Evolutionary conservation across 1,140 invertebrate species (phyloP).

Genomic region (Pseudomyrmex flavicornis): DNA sequence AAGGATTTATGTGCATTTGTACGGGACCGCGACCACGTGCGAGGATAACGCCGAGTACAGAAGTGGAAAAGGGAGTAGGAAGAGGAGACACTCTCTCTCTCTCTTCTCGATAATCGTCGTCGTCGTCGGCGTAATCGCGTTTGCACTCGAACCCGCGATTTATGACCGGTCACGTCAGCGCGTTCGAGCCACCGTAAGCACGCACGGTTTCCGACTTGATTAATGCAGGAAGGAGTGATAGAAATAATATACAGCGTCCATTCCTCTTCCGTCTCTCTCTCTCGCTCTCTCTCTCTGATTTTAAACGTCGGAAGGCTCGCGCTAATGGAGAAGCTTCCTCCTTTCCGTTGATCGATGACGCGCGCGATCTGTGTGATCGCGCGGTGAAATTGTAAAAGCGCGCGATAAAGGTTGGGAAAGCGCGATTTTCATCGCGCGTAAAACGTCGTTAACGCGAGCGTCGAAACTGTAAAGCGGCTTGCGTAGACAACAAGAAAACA

Average conservation of each 20-base stretch:
- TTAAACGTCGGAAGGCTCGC: constrained; percentile 18
- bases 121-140: constrained; percentile 70
- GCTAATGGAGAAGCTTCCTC: constrained; percentile 55
- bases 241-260: constrained; percentile 68
- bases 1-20: constrained; percentile 70
- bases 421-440: neutral
- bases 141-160: constrained; percentile 72
- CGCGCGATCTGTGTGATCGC: neutral
- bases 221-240: constrained; percentile 61
- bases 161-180: constrained; percentile 71
- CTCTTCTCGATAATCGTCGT: constrained; percentile 68
- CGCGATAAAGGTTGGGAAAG: constrained; percentile 3
- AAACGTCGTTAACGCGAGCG: too few species aligned
- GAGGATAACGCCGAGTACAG: constrained; percentile 36
- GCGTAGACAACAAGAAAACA: too few species aligned
- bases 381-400: constrained; percentile 25
- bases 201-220: constrained; percentile 60
- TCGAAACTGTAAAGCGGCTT: too few species aligned
- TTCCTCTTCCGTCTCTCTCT: constrained; percentile 2
- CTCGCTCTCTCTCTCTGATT: too few species aligned
- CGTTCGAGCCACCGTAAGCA: constrained; percentile 38
- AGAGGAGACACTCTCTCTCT: constrained; percentile 52
- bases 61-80: constrained; percentile 1
- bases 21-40: constrained; percentile 40
- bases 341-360: constrained; percentile 55